Evolutionary conservation across 1,140 invertebrate species (phyloP), one percentile per base, ranked within the genome.

Genomic region (Pseudobourletiella spinata): DNA sequence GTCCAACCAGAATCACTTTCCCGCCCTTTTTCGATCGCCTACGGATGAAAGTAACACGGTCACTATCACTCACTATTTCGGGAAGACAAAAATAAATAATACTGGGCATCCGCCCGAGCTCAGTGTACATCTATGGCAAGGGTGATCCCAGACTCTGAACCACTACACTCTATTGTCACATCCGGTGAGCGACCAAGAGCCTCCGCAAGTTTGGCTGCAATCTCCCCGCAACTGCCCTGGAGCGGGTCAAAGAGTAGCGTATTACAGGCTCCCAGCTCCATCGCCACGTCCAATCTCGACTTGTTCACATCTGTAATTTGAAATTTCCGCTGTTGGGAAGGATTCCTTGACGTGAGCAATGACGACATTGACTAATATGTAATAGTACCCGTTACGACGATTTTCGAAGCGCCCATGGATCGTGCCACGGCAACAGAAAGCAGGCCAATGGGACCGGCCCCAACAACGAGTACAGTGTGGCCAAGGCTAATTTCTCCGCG

Each of bases 401-500:
- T 79, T 74, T 85, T 83, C 1, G 80, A 79, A 0, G 92, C 94
- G 4, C 94, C 94, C 84, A 91, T 89, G 0, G 92, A 86, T 79
- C 88, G 89, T 2, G 93, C 93, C 8, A 85, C 80, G 16, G 96
- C 70, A 51, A 96, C 73, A 25, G 82, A 86, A 0, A 95, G 84
- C 6, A 97, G 79, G 24, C 95, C 94, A 70, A 96, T 95, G 8
- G 91, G 91, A 46, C 43, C 95, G 29, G 92, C 89, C 22, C 95
- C 95, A 59, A 87, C 80, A 68, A 98, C 84, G 1, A 98, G 79
- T 42, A 97, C 87, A 30, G 78, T 81, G 15, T 84, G 82, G 0
- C 89, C 91, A 6, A 86, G 79, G 28, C 74, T 79, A 58, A 91
- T 81, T 3, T 81, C 79, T 2, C 83, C 91, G 57, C 91, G 80